Base-by-base conservation (phyloP, 2,113 vertebrate genomes). In the Podarcis raffonei region DNA sequence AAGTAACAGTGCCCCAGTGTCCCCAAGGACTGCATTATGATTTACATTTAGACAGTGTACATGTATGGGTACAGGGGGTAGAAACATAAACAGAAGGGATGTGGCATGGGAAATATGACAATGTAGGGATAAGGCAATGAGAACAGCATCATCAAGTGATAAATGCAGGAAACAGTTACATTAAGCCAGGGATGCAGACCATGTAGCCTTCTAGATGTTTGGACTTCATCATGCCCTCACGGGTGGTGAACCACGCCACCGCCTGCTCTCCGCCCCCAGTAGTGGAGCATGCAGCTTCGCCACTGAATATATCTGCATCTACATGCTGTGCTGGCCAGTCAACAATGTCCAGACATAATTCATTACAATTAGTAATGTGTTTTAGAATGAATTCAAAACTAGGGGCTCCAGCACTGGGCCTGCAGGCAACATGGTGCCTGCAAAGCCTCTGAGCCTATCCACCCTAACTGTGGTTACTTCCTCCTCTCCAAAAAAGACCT, bases 191-290 rank as follows among this genome's bases (percentile, higher is more conserved):
- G 48, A 53, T 53, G 48, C 48, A 53, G 48, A 53, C 48, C 48
- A 48, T 48, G 48, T 48, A 9, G 48, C 48, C 48, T 48, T 11
- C 48, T 48, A 48, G 48, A 48, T 48, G 9, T 48, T 48, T 11
- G 65, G 22, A 6, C 23, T 66, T 3, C n/a, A n/a, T n/a, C n/a
- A n/a, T n/a, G 39, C 39, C 39, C 39, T 7, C 1, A 42, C 1
- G 42, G 42, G 42, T 0, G 1, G 6, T 1, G 1, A 1, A 42
- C 42, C 48, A 48, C 2, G 48, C 9, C 48, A 1, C 48, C 0
- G 11, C 48, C 48, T 53, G 48, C 11, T 53, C 11, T 2, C 48
- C 9, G 2, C 48, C 48, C 2, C 11, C 9, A 0, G 9, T 3
- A 53, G 48, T 2, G 0, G 11, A 53, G 48, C 48, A 53, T 53